These are phyloP conservation scores for Drosophila longiperda DNA, from an alignment of 2,888 invertebrate species.

Conservation along the genomic window DNA sequence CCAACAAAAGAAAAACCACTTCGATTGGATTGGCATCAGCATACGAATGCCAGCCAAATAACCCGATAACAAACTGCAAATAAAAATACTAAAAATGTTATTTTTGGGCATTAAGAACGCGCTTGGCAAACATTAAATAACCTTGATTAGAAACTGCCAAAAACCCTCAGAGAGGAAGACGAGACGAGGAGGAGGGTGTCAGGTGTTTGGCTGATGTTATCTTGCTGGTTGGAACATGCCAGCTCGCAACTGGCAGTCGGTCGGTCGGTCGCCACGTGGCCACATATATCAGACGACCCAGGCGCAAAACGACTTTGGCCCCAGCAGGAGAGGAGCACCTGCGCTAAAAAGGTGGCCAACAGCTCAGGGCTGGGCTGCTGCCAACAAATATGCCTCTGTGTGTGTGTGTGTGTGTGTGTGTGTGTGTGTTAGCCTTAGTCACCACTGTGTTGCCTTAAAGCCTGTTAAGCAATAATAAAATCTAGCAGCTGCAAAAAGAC, in stretches of 20 bases:
- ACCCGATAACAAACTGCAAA: conserved; percentile 12
- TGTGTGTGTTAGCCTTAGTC: conserved; percentile 8
- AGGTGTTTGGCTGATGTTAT: conserved; percentile 25
- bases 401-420: conserved; percentile 20
- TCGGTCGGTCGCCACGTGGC: conserved; percentile 59
- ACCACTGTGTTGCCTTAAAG: conserved; percentile 49
- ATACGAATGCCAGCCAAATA: conserved; percentile 26
- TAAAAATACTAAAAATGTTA: conserved; percentile 73
- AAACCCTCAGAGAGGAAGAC: conserved; percentile 25
- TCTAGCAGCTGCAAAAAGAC: conserved; percentile 17
- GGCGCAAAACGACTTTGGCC: conserved; percentile 74
- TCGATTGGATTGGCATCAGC: conserved; percentile 27
- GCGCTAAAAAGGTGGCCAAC: conserved; percentile 54
- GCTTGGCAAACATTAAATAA: conserved; percentile 75
- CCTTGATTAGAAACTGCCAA: conserved; percentile 77
- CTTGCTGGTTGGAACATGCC: conserved; percentile 21
- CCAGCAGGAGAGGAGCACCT: conserved; percentile 61
- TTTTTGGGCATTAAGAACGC: conserved; percentile 74
- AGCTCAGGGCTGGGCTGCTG: conserved; percentile 23
- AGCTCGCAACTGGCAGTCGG: conserved; percentile 29
- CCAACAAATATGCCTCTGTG: conserved; percentile 16
- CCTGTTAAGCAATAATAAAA: conserved; percentile 54
- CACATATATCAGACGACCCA: conserved; percentile 72
- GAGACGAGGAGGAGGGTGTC: neutral
- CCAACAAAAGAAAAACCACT: conserved; percentile 47